Evolutionary conservation across 1,140 invertebrate species (phyloP).

Genomic region (Bombus superbus): DNA sequence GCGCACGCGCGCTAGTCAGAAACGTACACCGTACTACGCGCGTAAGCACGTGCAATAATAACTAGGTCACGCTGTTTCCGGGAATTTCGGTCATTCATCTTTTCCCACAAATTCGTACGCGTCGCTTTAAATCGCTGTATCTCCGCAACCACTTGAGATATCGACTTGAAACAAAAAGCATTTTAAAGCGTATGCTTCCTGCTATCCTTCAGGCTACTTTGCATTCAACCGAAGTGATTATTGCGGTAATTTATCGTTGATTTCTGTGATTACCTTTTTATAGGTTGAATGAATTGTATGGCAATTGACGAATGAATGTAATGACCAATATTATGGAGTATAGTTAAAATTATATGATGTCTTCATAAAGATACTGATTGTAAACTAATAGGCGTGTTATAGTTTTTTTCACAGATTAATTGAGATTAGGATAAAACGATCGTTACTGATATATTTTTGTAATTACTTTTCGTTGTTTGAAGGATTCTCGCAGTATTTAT

Average conservation of each 20-base stretch:
- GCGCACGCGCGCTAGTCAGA: too few species aligned
- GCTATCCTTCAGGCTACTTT: neutral
- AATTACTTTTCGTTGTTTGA: too few species aligned
- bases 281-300: neutral
- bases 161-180: neutral
- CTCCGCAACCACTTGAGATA: neutral
- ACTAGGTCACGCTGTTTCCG: neutral
- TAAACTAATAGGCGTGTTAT: neutral
- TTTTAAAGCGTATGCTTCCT: neutral
- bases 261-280: neutral
- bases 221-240: neutral
- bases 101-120: neutral
- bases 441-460: too few species aligned
- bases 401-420: too few species aligned
- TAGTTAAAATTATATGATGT: neutral
- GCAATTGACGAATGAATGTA: neutral
- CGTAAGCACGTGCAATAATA: neutral
- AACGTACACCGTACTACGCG: neutral
- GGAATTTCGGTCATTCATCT: neutral
- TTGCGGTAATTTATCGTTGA: neutral
- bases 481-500: too few species aligned
- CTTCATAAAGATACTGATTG: neutral
- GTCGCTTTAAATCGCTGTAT: neutral
- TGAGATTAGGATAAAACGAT: too few species aligned
- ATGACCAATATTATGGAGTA: neutral